A percentile compares a stretch with the other conserved stretches of the same genome.
These are phyloP conservation scores for Willisornis vidua DNA, from an alignment of 2,113 vertebrate species.

Conservation along the genomic window DNA sequence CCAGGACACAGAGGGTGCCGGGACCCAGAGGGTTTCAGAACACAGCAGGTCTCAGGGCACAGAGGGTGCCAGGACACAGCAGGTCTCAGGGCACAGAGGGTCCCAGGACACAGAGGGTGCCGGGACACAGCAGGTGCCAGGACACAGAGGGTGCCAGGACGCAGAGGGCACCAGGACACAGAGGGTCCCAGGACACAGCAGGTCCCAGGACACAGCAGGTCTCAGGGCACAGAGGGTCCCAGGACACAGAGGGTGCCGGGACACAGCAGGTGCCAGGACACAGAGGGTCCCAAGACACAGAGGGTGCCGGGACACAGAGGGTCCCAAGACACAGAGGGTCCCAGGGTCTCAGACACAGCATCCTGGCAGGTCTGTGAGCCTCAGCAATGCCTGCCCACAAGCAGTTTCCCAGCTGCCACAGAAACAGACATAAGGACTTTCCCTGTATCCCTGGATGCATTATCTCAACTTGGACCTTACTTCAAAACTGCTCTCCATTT, in stretches of 20 bases:
- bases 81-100: neutral
- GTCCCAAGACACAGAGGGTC: too few relatives aligned
- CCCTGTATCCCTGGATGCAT: neutral
- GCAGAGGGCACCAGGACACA: neutral
- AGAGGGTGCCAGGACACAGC: too few relatives aligned
- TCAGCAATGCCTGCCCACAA: neutral
- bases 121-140: too few relatives aligned
- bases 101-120: neutral
- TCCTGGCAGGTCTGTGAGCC: fast-evolving
- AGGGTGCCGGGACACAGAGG: too few relatives aligned
- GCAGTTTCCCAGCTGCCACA: fast-evolving
- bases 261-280: neutral
- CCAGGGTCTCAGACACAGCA: neutral
- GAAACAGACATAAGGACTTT: neutral
- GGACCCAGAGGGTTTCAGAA: neutral
- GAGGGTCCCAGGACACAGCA: too few relatives aligned
- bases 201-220: neutral
- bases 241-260: neutral
- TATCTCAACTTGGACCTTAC: neutral
- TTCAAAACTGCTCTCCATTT: neutral
- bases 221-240: neutral
- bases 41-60: too few relatives aligned
- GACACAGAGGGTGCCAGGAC: neutral
- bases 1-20: fast-evolving
- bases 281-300: neutral